Evolutionary conservation across 2,888 invertebrate species (phyloP).

Genomic region (Amphimallon solstitiale): DNA sequence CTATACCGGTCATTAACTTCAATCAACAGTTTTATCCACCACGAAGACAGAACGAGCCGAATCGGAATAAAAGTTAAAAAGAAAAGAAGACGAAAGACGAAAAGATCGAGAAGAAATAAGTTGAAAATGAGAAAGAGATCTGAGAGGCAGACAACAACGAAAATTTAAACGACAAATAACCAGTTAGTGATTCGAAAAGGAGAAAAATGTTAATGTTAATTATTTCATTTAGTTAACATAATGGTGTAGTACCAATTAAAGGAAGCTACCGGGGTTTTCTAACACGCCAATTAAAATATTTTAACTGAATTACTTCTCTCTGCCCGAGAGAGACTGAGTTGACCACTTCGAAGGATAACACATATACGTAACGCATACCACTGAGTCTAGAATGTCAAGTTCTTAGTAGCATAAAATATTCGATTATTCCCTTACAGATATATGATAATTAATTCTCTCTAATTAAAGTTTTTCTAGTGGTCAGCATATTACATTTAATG

Average conservation of each 20-base stretch:
- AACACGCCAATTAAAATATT: conserved; percentile 34
- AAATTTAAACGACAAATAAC: conserved; percentile 35
- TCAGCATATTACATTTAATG: conserved; percentile 28
- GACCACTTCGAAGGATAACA: background rate
- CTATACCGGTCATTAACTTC: conserved; percentile 14
- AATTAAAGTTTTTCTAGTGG: conserved; percentile 33
- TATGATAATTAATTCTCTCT: conserved; percentile 33
- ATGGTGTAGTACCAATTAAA: conserved; percentile 33
- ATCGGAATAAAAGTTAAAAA: too few species aligned
- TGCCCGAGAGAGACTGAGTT: conserved; percentile 7
- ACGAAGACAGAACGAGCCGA: conserved; percentile 6
- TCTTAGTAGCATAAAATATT: conserved; percentile 32
- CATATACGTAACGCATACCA: background rate
- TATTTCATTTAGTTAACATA: conserved; percentile 35
- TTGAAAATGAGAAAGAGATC: background rate
- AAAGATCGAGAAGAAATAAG: background rate
- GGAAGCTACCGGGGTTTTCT: conserved; percentile 32
- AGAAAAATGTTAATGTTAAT: conserved; percentile 34
- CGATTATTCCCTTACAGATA: conserved; percentile 26
- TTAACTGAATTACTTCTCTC: conserved; percentile 23
- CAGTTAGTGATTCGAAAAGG: conserved; percentile 24
- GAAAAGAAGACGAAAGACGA: background rate
- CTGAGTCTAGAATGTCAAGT: conserved; percentile 15
- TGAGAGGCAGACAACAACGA: background rate
- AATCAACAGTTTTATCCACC: conserved; percentile 25